These are phyloP conservation scores for Bombus superbus DNA, from an alignment of 1,140 invertebrate species.

Conservation along the genomic window DNA sequence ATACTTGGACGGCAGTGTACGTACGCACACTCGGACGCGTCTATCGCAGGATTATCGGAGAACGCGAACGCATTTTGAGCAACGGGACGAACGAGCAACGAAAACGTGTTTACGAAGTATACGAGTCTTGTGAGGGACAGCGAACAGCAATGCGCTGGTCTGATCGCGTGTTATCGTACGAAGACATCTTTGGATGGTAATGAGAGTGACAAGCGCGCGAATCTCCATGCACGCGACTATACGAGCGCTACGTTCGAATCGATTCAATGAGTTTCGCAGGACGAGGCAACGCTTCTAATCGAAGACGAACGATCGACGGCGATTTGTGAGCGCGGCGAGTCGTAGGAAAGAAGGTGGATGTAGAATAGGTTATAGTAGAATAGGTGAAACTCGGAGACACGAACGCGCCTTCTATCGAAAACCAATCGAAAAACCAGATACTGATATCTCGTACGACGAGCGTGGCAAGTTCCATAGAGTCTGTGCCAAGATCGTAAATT, in stretches of 20 bases:
- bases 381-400: background rate
- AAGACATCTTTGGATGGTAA: conserved; percentile 67
- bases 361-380: too few relatives aligned
- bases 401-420: background rate
- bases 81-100: conserved; percentile 13
- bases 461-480: conserved; percentile 12
- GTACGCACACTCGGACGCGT: background rate
- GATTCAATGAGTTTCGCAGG: too few relatives aligned
- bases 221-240: conserved; percentile 19
- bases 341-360: too few relatives aligned
- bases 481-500: background rate
- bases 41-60: background rate
- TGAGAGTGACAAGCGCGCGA: conserved; percentile 65
- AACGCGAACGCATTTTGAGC: conserved; percentile 13
- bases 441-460: background rate
- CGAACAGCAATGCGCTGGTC: background rate
- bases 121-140: too few relatives aligned
- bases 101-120: background rate
- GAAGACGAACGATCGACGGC: too few relatives aligned
- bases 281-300: too few relatives aligned
- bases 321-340: too few relatives aligned
- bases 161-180: conserved; percentile 57
- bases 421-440: background rate
- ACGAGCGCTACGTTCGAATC: background rate
- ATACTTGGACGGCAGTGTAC: too few relatives aligned